Base-by-base conservation (phyloP, 2,888 invertebrate genomes). In the Petrophora chlorosata region DNA sequence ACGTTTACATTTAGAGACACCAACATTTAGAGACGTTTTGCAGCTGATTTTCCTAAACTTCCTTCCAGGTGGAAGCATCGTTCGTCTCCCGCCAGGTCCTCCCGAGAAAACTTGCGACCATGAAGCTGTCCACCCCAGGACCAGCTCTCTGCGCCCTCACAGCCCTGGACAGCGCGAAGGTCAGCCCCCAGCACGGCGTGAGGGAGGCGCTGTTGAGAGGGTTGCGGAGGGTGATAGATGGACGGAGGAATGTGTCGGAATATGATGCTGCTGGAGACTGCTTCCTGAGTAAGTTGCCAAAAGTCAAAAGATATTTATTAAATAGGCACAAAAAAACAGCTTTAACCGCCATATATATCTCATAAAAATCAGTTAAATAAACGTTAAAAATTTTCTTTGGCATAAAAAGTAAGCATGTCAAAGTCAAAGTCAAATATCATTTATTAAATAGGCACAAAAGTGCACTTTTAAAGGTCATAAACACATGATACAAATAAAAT, bases 121-220 rank as follows among this genome's bases (percentile, higher is more conserved):
- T 91, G 0, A 73, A 73, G 4, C 35, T 90, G 0, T 55, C 67
- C 0, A 80, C 86, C 0, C 65, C 78, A 0, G 88, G 85, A 0
- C 85, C 88, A 0, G 85, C 90, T 0, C 69, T 90, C 0, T 91
- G 90, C 43, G 84, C 84, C 0, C 73, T 90, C 2, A 64, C 85
- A 0, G 90, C 76, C 0, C 40, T 84, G 2, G 88, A 88, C 50
- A 59, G 71, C 0, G 85, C 85, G 0, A 78, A 71, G 28, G 76
- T 77, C 76, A 39, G 55, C 2, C 73, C 75, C 0, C 61, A 62
- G 0, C 63, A 63, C 0, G 61, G 64, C 0, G 61, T 82, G 0
- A 76, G 69, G 12, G 80, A 82, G 2, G 58, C 71, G 5, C 53
- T 88, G 1, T 57, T 85, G 49, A 44, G 28, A 0, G 63, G 65